Evolutionary conservation across 2,888 invertebrate species (phyloP).

Genomic region (Camponotus fellah): DNA sequence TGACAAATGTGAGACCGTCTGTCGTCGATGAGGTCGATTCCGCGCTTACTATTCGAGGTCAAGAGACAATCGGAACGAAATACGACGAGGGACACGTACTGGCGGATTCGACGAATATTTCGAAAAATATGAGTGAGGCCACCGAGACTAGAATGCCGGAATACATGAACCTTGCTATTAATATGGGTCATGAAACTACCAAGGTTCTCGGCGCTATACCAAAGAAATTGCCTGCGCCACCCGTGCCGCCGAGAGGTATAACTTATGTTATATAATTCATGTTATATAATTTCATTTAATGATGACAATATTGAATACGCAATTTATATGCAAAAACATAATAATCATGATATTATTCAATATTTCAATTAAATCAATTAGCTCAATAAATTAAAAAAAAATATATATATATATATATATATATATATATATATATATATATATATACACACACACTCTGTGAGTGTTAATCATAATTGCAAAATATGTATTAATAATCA

Average conservation of each 20-base stretch:
- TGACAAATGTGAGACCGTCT: not conserved
- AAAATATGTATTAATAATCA: not conserved
- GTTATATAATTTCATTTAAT: conserved; percentile 11
- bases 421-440: too few species aligned
- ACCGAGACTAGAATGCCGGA: conserved; percentile 77
- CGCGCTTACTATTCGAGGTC: conserved; percentile 28
- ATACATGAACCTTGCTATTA: conserved; percentile 78
- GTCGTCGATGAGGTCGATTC: conserved; percentile 42
- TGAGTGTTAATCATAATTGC: too few species aligned
- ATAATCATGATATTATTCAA: not conserved
- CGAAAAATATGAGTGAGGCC: conserved; percentile 62
- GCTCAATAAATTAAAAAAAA: not conserved
- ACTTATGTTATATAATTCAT: not conserved
- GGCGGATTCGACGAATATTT: conserved; percentile 61
- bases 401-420: not conserved
- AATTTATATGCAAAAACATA: not conserved
- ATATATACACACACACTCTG: too few species aligned
- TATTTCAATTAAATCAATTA: not conserved
- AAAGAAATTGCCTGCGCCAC: conserved; percentile 80
- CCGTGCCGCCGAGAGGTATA: conserved; percentile 81
- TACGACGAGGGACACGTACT: conserved; percentile 65
- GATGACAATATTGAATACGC: not conserved
- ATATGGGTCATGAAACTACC: conserved; percentile 62
- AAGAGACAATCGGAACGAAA: conserved; percentile 27
- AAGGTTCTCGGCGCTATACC: conserved; percentile 70